phyloP scores from a whole-genome alignment of 2,113 vertebrate species.

The Copsychus sechellarum region DNA sequence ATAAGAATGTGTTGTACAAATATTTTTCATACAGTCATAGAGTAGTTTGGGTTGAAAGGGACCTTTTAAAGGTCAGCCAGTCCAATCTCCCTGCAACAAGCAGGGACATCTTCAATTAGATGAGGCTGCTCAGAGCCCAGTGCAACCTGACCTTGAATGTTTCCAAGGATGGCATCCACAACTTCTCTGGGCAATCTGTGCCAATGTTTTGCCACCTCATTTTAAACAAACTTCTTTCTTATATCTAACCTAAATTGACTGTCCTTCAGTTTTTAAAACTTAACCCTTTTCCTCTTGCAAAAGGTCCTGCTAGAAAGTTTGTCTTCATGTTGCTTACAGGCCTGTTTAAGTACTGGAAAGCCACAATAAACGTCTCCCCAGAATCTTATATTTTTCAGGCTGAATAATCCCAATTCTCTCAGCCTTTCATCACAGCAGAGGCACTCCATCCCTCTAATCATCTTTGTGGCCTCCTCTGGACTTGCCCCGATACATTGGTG shows the following conservation, averaged over 20 bases:
- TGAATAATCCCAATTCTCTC: not conserved
- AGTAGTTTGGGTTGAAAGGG: not conserved
- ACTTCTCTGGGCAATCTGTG: not conserved
- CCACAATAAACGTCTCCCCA: not conserved
- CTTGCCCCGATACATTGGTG: not conserved
- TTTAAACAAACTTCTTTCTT: not conserved
- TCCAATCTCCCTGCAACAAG: not conserved
- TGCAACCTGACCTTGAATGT: not conserved
- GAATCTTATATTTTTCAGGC: not conserved
- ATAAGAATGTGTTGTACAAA: not conserved
- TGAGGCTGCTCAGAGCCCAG: not conserved
- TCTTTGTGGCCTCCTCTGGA: not conserved
- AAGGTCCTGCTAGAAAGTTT: not conserved
- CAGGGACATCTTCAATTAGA: not conserved
- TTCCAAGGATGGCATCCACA: not conserved
- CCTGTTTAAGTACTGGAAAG: not conserved
- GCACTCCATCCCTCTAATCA: not conserved
- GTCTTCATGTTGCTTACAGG: not conserved
- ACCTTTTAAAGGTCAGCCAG: not conserved
- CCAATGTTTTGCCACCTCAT: not conserved
- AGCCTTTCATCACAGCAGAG: not conserved
- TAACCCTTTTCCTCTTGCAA: not conserved
- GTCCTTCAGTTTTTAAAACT: not conserved
- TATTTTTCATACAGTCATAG: not conserved
- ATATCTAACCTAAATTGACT: not conserved